These are phyloP conservation scores for Thaumatotibia leucotreta DNA, from an alignment of 1,140 invertebrate genomes.

Conservation along the genomic window DNA sequence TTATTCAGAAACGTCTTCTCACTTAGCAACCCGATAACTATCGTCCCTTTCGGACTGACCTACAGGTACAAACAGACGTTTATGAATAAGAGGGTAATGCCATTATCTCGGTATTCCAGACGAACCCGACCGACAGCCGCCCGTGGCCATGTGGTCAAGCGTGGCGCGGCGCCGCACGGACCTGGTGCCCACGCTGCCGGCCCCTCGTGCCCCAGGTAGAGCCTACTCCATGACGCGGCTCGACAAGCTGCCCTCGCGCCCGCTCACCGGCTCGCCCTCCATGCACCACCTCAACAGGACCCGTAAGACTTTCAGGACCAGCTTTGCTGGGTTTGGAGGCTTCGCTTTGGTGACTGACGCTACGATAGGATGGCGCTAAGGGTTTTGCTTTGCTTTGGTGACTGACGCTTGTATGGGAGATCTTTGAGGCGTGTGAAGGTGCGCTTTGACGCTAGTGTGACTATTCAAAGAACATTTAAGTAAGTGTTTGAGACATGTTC, in stretches of 20 bases:
- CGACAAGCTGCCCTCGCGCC: slow-evolving; percentile 85
- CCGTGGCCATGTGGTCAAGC: slow-evolving; percentile 79
- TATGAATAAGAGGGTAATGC: too few relatives aligned
- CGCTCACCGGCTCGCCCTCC: slow-evolving; percentile 67
- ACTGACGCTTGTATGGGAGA: background rate
- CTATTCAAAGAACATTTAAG: too few relatives aligned
- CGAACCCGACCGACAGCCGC: slow-evolving; percentile 77
- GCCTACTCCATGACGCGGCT: slow-evolving; percentile 94
- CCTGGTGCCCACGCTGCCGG: slow-evolving; percentile 91
- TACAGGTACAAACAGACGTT: too few relatives aligned
- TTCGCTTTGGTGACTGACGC: slow-evolving; percentile 3
- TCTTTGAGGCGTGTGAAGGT: too few relatives aligned
- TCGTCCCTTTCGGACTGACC: too few relatives aligned
- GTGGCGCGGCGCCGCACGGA: slow-evolving; percentile 91
- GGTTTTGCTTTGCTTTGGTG: background rate
- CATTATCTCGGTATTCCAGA: slow-evolving; percentile 46
- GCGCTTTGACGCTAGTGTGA: too few relatives aligned
- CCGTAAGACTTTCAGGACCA: slow-evolving; percentile 41
- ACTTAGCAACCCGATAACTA: too few relatives aligned
- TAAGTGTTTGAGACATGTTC: too few relatives aligned
- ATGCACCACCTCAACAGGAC: slow-evolving; percentile 57
- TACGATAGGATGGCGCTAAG: background rate
- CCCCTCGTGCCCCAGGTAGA: slow-evolving; percentile 87
- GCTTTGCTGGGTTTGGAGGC: slow-evolving; percentile 15
- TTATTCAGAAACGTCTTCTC: too few relatives aligned